These are phyloP conservation scores for Microdon myrmicae DNA, from an alignment of 2,888 invertebrate species.

Conservation along the genomic window DNA sequence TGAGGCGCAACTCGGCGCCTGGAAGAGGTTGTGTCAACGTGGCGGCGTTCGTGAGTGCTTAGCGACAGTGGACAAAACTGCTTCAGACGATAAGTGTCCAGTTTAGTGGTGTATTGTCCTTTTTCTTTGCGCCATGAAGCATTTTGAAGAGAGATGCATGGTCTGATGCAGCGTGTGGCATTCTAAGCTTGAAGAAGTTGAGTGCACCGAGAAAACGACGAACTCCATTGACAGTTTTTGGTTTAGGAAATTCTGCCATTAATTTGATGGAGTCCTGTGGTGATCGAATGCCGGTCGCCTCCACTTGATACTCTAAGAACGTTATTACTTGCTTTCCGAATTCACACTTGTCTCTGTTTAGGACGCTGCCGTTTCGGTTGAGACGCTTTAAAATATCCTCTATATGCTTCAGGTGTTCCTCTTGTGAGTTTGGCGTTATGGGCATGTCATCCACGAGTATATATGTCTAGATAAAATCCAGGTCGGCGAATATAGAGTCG, in stretches of 20 bases:
- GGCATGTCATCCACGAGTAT: constrained; percentile 12
- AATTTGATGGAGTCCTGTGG: not conserved
- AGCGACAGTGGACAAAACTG: constrained; percentile 1
- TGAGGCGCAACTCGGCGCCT: not conserved
- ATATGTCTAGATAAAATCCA: not conserved
- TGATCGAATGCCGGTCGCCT: not conserved
- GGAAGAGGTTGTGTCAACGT: not conserved
- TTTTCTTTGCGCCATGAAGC: constrained; percentile 2
- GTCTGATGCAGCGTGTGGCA: constrained; percentile 1
- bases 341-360: constrained; percentile 8
- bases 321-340: constrained; percentile 8
- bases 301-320: constrained; percentile 3
- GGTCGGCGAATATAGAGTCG: not conserved
- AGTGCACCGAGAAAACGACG: constrained; percentile 9
- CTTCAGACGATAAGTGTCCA: constrained; percentile 3
- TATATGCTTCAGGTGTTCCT: not conserved
- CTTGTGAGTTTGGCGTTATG: constrained; percentile 5
- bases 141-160: constrained; percentile 7
- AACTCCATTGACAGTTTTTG: constrained; percentile 3
- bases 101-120: constrained; percentile 1
- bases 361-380: not conserved
- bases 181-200: constrained; percentile 6
- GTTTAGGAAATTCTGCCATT: constrained; percentile 4
- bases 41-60: constrained; percentile 5
- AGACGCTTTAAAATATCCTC: constrained; percentile 1